phyloP scores from a whole-genome alignment of 1,140 invertebrate species.

The Tetramorium simillimum region DNA sequence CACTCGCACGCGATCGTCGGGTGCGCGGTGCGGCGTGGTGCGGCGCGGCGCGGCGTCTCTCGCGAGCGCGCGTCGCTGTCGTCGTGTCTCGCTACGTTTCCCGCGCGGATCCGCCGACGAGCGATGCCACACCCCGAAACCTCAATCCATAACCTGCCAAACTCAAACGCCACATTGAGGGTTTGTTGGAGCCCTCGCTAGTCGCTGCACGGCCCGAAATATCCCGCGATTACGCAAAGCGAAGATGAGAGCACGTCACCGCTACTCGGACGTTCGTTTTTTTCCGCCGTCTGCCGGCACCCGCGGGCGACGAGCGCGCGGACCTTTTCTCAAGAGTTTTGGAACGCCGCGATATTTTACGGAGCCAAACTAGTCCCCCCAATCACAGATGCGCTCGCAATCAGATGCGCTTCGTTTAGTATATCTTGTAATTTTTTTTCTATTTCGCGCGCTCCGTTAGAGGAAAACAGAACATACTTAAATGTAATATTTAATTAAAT shows the following conservation, averaged over 20 bases:
- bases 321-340: no score
- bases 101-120: slow-evolving; percentile 52
- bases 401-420: no score
- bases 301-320: no score
- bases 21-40: neutral
- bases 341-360: no score
- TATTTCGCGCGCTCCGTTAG: no score
- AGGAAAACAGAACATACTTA: no score
- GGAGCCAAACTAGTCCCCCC: no score
- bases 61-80: neutral
- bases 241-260: slow-evolving; percentile 40
- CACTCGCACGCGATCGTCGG: neutral
- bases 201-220: slow-evolving; percentile 41
- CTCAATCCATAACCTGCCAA: slow-evolving; percentile 83
- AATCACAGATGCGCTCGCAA: no score
- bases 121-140: slow-evolving; percentile 82
- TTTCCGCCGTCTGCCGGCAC: neutral
- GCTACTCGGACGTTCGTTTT: slow-evolving; percentile 17
- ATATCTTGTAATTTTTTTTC: no score
- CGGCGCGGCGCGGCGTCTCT: neutral
- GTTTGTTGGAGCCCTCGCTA: slow-evolving; percentile 69
- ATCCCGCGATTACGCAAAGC: slow-evolving; percentile 54
- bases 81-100: neutral
- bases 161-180: slow-evolving; percentile 78
- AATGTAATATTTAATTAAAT: no score